Conservation (phyloP, 2,113 vertebrate genomes). For the Verasper variegatus region DNA sequence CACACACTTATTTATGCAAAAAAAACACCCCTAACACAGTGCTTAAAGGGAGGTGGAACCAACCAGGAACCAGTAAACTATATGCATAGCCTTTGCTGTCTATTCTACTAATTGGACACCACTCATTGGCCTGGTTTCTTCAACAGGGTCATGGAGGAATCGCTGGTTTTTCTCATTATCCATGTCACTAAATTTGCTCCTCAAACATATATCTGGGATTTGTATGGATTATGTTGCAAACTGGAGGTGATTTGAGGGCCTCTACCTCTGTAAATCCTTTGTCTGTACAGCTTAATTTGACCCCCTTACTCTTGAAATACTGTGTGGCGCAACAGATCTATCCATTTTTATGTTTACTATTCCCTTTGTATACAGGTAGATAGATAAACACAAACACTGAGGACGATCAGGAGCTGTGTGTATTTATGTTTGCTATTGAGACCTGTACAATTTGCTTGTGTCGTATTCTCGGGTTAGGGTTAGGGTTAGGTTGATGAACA, state of each 20-base stretch:
- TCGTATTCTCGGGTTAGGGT: no score
- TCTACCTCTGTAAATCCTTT: slow-evolving; percentile 25
- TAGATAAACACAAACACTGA: background rate
- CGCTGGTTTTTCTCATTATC: slow-evolving; percentile 28
- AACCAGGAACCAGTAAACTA: slow-evolving; percentile 35
- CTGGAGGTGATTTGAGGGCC: slow-evolving; percentile 25
- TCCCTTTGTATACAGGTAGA: background rate
- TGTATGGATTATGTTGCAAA: slow-evolving; percentile 41
- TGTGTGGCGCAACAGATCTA: background rate
- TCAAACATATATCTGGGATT: slow-evolving; percentile 29
- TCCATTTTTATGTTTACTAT: background rate
- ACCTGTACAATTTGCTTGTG: background rate
- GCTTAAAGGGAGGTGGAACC: slow-evolving; percentile 32
- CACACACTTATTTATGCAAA: no score
- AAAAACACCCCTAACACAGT: slow-evolving; percentile 1
- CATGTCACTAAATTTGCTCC: slow-evolving; percentile 33
- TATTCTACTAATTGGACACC: slow-evolving; percentile 42
- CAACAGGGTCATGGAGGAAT: slow-evolving; percentile 25
- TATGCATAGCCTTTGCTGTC: slow-evolving; percentile 1
- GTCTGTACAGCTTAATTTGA: slow-evolving; percentile 5
- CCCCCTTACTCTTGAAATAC: background rate
- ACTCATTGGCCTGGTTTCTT: slow-evolving; percentile 29
- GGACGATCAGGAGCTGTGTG: background rate
- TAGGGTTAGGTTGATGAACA: background rate
- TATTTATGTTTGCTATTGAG: background rate